Evolutionary conservation across 2,888 invertebrate genomes (phyloP), one percentile per base, ranked within the genome.

Genomic region (Acanthosepion esculentum): DNA sequence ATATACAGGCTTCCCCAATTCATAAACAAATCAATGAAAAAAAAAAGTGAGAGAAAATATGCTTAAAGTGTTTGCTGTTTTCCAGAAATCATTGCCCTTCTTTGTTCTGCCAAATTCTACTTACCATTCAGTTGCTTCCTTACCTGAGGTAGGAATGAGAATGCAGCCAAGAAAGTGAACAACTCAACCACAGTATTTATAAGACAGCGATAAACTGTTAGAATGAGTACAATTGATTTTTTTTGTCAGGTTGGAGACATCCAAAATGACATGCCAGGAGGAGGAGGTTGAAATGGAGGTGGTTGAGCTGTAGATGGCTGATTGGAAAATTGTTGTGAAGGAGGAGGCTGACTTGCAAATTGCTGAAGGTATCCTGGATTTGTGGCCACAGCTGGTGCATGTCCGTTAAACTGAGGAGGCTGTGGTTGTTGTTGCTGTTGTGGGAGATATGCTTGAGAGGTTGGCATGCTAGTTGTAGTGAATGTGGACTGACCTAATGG

Each of bases 261-360:
- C 94, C 94, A 94, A 64, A 64, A 94, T 23, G 94, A 64, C 55
- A 94, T 94, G 20, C 93, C 93, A 50, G 94, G 94, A 55, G 94
- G 94, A 12, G 94, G 93, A 10, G 94, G 94, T 12, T 94, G 94
- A 59, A 94, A 94, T 48, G 94, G 94, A 41, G 94, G 94, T 1
- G 64, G 33, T 48, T 94, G 94, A 92, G 50, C 92, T 26, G 53
- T 94, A 53, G n/a, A 53, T 93, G 93, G 93, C n/a, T 94, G 94
- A 33, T n/a, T 55, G 20, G 59, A 55, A 59, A 94, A 94, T 33
- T 94, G 94, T 48, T 94, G 94, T 18, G 94, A 64, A 48, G 94
- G 94, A 23, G 94, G 94, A 10, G 94, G 94, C n/a, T 94, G 94
- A 12, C 23, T 94, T 55, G 94, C 55, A 94, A 94, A 94, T 55